Percentiles rank a stretch among this genome's conserved stretches.
phyloP scores from a whole-genome alignment of 2,888 invertebrate species.

The Eupithecia pulchellata region DNA sequence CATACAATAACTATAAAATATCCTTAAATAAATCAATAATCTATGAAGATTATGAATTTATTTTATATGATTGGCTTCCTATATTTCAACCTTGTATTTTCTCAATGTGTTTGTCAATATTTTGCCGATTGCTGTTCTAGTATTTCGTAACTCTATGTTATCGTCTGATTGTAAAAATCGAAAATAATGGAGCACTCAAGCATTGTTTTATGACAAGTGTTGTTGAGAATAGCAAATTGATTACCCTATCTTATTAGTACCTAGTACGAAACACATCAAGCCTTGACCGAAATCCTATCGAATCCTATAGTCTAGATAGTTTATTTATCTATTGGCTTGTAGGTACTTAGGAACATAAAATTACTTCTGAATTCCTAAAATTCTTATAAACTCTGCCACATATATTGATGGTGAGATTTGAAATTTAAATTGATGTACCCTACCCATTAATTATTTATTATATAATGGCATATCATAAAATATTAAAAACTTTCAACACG shows the following conservation, averaged over 20 bases:
- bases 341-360: neutral
- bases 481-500: neutral
- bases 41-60: too few relatives aligned
- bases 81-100: too few relatives aligned
- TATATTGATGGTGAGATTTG: neutral
- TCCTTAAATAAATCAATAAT: too few relatives aligned
- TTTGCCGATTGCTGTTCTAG: neutral
- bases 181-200: neutral
- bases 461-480: neutral
- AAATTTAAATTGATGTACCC: too few relatives aligned
- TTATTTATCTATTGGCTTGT: neutral
- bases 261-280: neutral
- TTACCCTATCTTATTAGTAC: neutral
- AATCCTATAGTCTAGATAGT: neutral
- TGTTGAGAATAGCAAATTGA: neutral
- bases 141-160: neutral
- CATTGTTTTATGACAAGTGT: neutral
- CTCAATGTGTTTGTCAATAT: neutral
- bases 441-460: too few relatives aligned
- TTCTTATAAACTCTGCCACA: neutral
- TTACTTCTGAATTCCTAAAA: neutral
- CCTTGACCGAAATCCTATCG: conserved; percentile 7
- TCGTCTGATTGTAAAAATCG: neutral
- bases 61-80: too few relatives aligned
- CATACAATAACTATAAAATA: too few relatives aligned